Percentiles rank a stretch among this genome's conserved stretches.
These are phyloP conservation scores for Gobionotothen gibberifrons DNA, from an alignment of 2,797 vertebrate species.

Conservation along the genomic window DNA sequence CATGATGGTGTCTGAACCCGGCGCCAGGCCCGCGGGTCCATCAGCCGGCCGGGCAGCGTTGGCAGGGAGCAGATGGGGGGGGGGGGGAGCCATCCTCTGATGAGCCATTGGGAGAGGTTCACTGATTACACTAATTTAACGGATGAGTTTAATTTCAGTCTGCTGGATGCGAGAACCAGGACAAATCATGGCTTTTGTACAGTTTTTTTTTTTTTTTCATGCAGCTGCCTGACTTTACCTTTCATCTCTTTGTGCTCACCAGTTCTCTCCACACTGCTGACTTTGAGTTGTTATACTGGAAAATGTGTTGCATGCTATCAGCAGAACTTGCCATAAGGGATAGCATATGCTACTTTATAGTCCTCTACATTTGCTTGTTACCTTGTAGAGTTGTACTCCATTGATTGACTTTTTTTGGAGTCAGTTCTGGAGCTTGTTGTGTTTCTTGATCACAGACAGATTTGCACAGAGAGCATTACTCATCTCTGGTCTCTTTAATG, in stretches of 20 bases:
- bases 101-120: conserved; percentile 46
- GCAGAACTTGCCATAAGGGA: neutral
- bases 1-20: conserved; percentile 50
- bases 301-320: neutral
- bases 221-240: conserved; percentile 8
- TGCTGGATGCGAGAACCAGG: conserved; percentile 18
- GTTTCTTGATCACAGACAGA: too few relatives aligned
- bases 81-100: conserved; percentile 38
- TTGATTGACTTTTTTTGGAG: too few relatives aligned
- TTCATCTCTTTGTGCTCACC: neutral
- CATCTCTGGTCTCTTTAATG: too few relatives aligned
- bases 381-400: too few relatives aligned
- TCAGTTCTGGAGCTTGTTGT: too few relatives aligned
- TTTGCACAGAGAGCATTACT: too few relatives aligned
- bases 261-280: conserved; percentile 4
- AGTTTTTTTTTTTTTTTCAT: neutral
- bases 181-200: conserved; percentile 5
- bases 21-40: conserved; percentile 47
- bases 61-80: conserved; percentile 60
- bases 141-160: conserved; percentile 54
- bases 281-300: neutral
- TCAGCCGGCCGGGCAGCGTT: conserved; percentile 29
- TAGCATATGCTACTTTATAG: too few relatives aligned
- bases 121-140: conserved; percentile 60
- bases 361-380: too few relatives aligned